A percentile compares a stretch with the other conserved stretches of the same genome.
phyloP scores from a whole-genome alignment of 2,797 vertebrate species.

The Thalassophryne amazonica region DNA sequence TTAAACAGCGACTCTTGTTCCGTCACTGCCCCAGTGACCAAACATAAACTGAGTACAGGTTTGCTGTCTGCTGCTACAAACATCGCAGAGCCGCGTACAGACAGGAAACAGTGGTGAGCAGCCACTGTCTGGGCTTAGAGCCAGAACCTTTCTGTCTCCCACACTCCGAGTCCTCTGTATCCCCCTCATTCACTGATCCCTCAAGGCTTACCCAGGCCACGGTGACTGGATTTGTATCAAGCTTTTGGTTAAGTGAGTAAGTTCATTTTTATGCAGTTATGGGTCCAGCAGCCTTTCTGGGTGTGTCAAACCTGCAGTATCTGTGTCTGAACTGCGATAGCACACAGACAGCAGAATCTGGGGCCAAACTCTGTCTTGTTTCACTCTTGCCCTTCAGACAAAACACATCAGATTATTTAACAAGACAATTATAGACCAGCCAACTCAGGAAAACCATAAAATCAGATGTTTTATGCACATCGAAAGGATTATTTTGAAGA shows the following conservation, averaged over 20 bases:
- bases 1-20: background rate
- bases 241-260: constrained; percentile 22
- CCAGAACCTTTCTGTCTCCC: constrained; percentile 35
- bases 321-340: constrained; percentile 19
- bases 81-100: constrained; percentile 22
- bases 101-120: constrained; percentile 45
- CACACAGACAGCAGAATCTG: background rate
- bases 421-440: background rate
- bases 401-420: constrained; percentile 27
- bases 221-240: constrained; percentile 43
- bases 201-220: constrained; percentile 17
- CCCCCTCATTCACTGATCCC: constrained; percentile 42
- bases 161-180: constrained; percentile 25
- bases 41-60: constrained; percentile 47
- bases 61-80: constrained; percentile 47
- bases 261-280: constrained; percentile 21
- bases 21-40: background rate
- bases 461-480: too few species aligned
- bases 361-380: constrained; percentile 17
- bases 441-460: too few species aligned
- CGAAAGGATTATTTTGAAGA: too few species aligned
- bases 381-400: background rate
- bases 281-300: constrained; percentile 24
- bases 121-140: constrained; percentile 36
- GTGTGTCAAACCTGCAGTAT: constrained; percentile 18